Evolutionary conservation across 2,113 vertebrate genomes (phyloP).

Genomic region (Pseudopipra pipra): DNA sequence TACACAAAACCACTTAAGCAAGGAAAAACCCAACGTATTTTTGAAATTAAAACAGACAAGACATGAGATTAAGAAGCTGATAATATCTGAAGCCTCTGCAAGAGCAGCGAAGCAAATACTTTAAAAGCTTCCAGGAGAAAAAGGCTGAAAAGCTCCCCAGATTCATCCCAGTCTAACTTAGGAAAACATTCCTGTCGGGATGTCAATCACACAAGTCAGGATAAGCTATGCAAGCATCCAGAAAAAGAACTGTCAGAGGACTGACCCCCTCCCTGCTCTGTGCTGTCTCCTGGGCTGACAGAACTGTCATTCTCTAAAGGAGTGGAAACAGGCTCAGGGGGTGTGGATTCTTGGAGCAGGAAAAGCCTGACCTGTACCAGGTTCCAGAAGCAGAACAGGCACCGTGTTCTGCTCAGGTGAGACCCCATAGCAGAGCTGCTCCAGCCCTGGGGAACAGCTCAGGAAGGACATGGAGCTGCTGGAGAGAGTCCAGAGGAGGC

Average conservation of each 20-base stretch:
- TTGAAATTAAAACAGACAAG: not conserved
- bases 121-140: not conserved
- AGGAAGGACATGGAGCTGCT: not conserved
- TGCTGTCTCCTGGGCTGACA: not conserved
- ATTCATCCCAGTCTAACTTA: not conserved
- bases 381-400: not conserved
- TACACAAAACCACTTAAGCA: not conserved
- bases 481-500: not conserved
- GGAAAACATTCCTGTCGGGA: not conserved
- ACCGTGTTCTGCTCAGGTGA: not conserved
- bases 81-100: not conserved
- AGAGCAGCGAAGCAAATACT: not conserved
- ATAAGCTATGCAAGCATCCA: not conserved
- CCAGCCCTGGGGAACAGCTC: not conserved
- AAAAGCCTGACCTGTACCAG: not conserved
- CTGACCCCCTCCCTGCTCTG: no score
- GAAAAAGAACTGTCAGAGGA: not conserved
- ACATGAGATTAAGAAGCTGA: not conserved
- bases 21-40: fast-evolving
- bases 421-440: not conserved
- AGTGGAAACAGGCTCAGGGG: fast-evolving
- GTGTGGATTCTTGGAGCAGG: not conserved
- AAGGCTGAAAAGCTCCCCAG: not conserved
- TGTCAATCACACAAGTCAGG: not conserved
- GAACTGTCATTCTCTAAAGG: not conserved